These are phyloP conservation scores for Antrozous pallidus DNA, from an alignment of 2,797 vertebrate genomes.

Conservation along the genomic window DNA sequence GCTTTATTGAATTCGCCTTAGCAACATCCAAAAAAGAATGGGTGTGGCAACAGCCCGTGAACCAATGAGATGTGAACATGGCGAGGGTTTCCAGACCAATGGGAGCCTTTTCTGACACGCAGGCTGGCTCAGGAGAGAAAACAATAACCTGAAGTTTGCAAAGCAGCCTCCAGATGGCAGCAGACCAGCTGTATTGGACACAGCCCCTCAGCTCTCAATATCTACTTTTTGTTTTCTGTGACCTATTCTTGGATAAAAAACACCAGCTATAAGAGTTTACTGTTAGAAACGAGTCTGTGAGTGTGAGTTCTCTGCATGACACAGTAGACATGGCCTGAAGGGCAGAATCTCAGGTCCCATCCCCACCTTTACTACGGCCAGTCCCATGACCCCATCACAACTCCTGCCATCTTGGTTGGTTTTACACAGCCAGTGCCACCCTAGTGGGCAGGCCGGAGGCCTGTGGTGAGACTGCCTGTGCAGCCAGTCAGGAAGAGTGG, in stretches of 20 bases:
- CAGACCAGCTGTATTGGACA: conserved; percentile 23
- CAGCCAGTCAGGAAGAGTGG: not conserved
- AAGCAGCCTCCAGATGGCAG: conserved; percentile 64
- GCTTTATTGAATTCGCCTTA: conserved; percentile 58
- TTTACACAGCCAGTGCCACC: not conserved
- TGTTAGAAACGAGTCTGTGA: not conserved
- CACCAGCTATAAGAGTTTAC: not conserved
- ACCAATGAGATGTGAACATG: conserved; percentile 64
- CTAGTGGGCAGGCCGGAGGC: not conserved
- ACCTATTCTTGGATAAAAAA: not conserved
- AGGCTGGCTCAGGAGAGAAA: not conserved
- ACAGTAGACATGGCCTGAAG: not conserved
- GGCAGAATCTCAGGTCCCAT: not conserved
- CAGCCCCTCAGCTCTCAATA: not conserved
- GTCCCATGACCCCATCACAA: too few species aligned
- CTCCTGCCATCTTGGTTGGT: not conserved
- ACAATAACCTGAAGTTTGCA: conserved; percentile 35
- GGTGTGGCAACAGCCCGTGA: conserved; percentile 47
- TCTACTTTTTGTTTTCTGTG: not conserved
- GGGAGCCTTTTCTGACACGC: not conserved
- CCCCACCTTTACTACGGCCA: not conserved
- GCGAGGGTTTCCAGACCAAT: conserved; percentile 60
- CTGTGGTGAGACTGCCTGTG: not conserved
- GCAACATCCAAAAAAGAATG: conserved; percentile 64
- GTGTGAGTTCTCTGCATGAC: not conserved